Evolutionary conservation across 2,113 vertebrate species (phyloP).

Genomic region (Scytalopus superciliaris): DNA sequence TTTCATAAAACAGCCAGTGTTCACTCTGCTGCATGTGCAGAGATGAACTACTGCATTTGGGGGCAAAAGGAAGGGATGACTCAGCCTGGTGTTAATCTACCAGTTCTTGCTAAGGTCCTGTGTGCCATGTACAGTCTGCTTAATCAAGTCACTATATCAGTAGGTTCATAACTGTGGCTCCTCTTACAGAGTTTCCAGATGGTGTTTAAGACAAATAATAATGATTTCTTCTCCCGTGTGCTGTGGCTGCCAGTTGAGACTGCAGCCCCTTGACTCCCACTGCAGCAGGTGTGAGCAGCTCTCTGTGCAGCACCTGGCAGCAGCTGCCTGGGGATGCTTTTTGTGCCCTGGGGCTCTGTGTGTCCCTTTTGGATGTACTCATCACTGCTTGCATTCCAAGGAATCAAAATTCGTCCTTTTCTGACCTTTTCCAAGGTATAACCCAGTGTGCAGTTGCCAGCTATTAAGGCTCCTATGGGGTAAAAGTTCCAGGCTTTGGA

Average conservation of each 20-base stretch:
- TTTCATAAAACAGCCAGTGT: neutral
- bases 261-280: neutral
- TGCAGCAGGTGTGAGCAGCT: neutral
- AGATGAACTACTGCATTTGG: neutral
- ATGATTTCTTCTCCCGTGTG: neutral
- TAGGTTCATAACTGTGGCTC: neutral
- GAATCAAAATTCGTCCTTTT: neutral
- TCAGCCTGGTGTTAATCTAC: neutral
- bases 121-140: neutral
- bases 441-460: neutral
- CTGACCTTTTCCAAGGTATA: slow-evolving; percentile 4
- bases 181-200: neutral
- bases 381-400: neutral
- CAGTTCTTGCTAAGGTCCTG: neutral
- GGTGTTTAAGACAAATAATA: neutral
- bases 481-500: neutral
- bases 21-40: neutral
- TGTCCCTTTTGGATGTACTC: neutral
- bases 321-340: neutral
- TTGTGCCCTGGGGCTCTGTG: neutral
- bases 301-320: neutral
- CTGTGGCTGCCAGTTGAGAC: neutral
- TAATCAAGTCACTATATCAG: neutral
- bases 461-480: neutral
- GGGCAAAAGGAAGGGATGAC: neutral